Percentiles rank a stretch among this genome's conserved stretches.
These are phyloP conservation scores for Aphrocallistes beatrix DNA, from an alignment of 37 sponge, comb jelly and placozoan genomes.

Conservation along the genomic window DNA sequence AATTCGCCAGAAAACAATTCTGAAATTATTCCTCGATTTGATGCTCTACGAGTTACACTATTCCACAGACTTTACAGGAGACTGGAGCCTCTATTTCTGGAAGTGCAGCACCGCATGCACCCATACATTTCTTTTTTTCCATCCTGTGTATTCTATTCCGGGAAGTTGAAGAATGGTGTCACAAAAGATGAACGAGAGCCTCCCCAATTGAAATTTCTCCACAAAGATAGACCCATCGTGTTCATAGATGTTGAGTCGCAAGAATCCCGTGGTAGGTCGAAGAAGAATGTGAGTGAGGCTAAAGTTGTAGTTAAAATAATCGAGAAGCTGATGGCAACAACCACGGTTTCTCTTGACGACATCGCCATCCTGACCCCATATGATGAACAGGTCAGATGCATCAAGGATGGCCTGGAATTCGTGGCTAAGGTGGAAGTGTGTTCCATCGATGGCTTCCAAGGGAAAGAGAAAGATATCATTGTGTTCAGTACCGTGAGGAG, in stretches of 20 bases:
- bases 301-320: conserved; percentile 29
- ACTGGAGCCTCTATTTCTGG: conserved; percentile 27
- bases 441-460: conserved; percentile 56
- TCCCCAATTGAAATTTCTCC: not conserved
- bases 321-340: conserved; percentile 17
- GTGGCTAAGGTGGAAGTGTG: conserved; percentile 25
- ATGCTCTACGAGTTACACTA: conserved; percentile 26
- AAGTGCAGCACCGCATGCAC: conserved; percentile 64
- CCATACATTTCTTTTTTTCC: conserved; percentile 43
- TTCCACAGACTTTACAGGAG: conserved; percentile 50
- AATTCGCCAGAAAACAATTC: not conserved
- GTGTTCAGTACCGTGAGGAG: conserved; percentile 53
- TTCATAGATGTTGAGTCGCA: conserved; percentile 31
- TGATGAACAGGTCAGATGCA: conserved; percentile 42
- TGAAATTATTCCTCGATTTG: not conserved
- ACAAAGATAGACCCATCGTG: conserved; percentile 17
- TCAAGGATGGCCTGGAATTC: conserved; percentile 8
- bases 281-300: conserved; percentile 34
- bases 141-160: conserved; percentile 33
- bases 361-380: conserved; percentile 60
- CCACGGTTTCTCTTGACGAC: conserved; percentile 18
- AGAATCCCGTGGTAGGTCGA: conserved; percentile 38
- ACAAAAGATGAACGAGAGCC: not conserved
- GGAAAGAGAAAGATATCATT: conserved; percentile 52
- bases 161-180: conserved; percentile 29